These are phyloP conservation scores for Oostethus manadensis DNA, from an alignment of 2,113 vertebrate species.

Conservation along the genomic window DNA sequence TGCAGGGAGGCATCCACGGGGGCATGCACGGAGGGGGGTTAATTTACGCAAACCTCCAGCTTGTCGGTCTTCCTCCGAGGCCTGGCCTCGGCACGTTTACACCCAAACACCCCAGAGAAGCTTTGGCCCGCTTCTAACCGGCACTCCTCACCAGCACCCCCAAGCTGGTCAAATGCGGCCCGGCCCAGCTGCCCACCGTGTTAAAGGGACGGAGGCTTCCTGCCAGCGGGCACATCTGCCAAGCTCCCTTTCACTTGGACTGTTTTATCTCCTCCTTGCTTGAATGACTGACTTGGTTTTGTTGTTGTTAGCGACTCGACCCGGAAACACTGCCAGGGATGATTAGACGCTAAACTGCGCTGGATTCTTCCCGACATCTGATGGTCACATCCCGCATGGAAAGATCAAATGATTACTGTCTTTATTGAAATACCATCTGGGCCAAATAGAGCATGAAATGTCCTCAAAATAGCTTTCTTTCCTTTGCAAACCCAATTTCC, in stretches of 20 bases:
- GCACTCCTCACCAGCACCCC: conserved; percentile 26
- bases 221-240: conserved; percentile 71
- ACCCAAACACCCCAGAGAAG: conserved; percentile 49
- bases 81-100: conserved; percentile 59
- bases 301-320: conserved; percentile 41
- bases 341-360: conserved; percentile 44
- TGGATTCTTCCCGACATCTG: conserved; percentile 28
- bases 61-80: conserved; percentile 56
- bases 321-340: conserved; percentile 45
- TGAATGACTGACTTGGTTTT: conserved; percentile 16
- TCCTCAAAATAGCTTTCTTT: conserved; percentile 49
- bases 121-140: conserved; percentile 60
- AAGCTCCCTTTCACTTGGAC: conserved; percentile 48
- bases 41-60: conserved; percentile 64
- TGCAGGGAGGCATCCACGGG: no score
- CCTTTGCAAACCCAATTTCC: neutral
- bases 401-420: conserved; percentile 18
- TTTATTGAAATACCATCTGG: conserved; percentile 57
- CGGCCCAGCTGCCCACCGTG: conserved; percentile 65
- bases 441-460: conserved; percentile 57
- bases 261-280: no score
- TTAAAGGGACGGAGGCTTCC: conserved; percentile 69
- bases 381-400: conserved; percentile 32
- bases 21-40: no score
- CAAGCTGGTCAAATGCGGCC: conserved; percentile 66